phyloP scores from a whole-genome alignment of 2,888 invertebrate species.

The Sympetrum striolatum region DNA sequence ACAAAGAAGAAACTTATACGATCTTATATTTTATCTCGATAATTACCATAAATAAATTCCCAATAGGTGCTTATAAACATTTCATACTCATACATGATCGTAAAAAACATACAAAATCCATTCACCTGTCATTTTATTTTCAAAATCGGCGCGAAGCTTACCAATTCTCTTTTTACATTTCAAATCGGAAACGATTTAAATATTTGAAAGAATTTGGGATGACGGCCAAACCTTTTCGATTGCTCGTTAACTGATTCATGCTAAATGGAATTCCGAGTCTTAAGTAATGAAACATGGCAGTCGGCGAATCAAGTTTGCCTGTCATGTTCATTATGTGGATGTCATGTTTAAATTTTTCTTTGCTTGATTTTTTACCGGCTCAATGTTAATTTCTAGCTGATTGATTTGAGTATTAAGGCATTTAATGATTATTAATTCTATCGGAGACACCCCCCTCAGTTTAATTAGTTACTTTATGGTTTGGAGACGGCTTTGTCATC shows the following conservation, averaged over 20 bases:
- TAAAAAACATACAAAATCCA: background rate
- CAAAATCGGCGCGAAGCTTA: background rate
- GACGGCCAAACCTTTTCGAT: background rate
- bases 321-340: background rate
- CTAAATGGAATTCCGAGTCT: background rate
- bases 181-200: background rate
- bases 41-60: background rate
- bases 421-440: too few species aligned
- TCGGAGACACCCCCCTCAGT: too few species aligned
- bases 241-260: background rate
- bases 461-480: too few species aligned
- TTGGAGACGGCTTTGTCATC: too few species aligned
- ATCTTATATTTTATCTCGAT: background rate
- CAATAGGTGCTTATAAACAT: too few species aligned
- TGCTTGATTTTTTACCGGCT: background rate
- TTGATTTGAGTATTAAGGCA: too few species aligned
- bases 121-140: background rate
- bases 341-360: background rate
- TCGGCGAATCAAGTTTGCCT: background rate
- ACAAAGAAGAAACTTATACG: too few species aligned
- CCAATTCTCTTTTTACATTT: background rate
- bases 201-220: background rate
- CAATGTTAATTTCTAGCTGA: too few species aligned
- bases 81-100: background rate
- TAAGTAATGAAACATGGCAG: background rate